Percentiles rank a stretch among this genome's conserved stretches.
Conservation (phyloP, 2,797 vertebrate genomes). For the Dendrocincla fuliginosa region DNA sequence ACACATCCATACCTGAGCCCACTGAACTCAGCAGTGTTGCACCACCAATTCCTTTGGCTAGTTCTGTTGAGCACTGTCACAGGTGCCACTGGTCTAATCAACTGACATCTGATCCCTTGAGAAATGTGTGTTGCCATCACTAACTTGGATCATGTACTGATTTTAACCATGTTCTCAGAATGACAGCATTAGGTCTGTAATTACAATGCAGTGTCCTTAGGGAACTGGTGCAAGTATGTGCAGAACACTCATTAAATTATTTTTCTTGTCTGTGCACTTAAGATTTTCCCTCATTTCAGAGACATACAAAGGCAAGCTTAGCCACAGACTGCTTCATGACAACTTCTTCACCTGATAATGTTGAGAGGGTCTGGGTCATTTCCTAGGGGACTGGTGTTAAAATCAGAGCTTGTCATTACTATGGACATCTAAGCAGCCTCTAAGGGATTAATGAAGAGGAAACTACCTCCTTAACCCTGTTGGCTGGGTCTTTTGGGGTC, state of each 20-base stretch:
- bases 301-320: not conserved
- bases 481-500: slow-evolving; percentile 1
- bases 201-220: not conserved
- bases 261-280: not conserved
- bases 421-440: not conserved
- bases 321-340: not conserved
- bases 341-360: not conserved
- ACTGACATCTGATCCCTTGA: not conserved
- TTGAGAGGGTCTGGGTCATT: not conserved
- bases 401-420: not conserved
- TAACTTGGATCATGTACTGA: accelerated
- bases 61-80: not conserved
- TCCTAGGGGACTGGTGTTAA: not conserved
- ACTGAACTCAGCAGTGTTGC: not conserved
- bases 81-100: not conserved
- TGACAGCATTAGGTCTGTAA: not conserved
- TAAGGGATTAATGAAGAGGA: not conserved
- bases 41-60: not conserved
- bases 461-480: not conserved
- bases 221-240: not conserved
- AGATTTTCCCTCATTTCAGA: not conserved
- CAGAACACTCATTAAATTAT: not conserved
- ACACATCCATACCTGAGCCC: not conserved
- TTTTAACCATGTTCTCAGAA: not conserved
- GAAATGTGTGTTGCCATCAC: not conserved